Percentiles rank a stretch among this genome's conserved stretches.
Conservation (phyloP, 2,888 invertebrate genomes). For the Plagodis pulveraria region DNA sequence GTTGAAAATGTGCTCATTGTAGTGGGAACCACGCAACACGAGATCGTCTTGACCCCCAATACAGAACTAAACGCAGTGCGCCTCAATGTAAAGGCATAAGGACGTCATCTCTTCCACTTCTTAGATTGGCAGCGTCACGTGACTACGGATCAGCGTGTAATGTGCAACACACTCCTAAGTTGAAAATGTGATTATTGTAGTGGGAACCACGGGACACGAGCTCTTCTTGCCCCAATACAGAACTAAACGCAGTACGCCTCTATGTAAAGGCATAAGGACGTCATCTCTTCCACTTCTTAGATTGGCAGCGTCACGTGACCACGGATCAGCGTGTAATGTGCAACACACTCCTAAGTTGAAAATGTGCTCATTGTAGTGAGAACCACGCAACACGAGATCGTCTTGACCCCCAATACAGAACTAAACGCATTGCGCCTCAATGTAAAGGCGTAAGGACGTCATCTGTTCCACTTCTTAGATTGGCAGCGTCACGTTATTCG, state of each 20-base stretch:
- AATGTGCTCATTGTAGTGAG: constrained; percentile 97
- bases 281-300: constrained; percentile 30
- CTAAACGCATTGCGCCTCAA: too few species aligned
- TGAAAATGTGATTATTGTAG: constrained; percentile 98
- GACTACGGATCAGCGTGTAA: constrained; percentile 64
- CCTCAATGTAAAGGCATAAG: too few species aligned
- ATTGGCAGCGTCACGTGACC: constrained; percentile 41
- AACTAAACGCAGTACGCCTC: too few species aligned
- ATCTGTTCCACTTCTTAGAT: constrained; percentile 35
- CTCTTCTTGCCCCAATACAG: too few species aligned
- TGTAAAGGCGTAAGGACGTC: too few species aligned
- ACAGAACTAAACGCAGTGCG: too few species aligned
- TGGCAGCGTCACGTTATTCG: constrained; percentile 41
- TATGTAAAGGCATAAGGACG: too few species aligned
- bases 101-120: too few species aligned
- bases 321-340: constrained; percentile 79
- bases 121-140: constrained; percentile 44
- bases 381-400: constrained; percentile 90
- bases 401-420: constrained; percentile 51
- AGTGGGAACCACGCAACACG: constrained; percentile 96
- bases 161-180: constrained; percentile 96
- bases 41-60: too few species aligned
- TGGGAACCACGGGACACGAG: constrained; percentile 94
- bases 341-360: constrained; percentile 96
- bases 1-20: constrained; percentile 98